Evolutionary conservation across 2,113 vertebrate species (phyloP).

Genomic region (Ceyx cyanopectus): DNA sequence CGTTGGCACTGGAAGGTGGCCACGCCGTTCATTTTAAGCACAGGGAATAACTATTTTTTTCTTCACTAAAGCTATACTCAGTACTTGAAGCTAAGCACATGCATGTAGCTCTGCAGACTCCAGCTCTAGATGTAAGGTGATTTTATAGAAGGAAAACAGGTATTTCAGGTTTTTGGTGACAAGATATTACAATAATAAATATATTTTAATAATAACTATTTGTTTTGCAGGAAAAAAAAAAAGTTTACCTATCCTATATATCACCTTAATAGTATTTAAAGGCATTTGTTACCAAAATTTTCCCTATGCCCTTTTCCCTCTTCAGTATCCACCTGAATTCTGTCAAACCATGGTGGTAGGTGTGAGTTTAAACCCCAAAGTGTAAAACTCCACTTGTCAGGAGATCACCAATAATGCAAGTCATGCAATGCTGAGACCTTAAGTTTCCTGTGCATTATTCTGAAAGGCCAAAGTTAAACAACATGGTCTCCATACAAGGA

Average conservation of each 20-base stretch:
- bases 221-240: background rate
- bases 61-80: background rate
- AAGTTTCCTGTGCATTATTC: background rate
- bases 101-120: background rate
- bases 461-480: background rate
- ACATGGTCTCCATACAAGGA: background rate
- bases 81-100: background rate
- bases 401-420: background rate
- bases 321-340: background rate
- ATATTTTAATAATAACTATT: fast-evolving
- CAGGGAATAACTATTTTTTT: background rate
- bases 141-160: background rate
- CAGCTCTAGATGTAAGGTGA: background rate
- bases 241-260: background rate
- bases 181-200: background rate
- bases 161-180: background rate
- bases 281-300: background rate
- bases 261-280: background rate
- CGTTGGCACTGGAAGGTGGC: background rate
- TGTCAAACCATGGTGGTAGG: background rate
- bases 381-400: background rate
- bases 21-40: fast-evolving
- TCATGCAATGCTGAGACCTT: background rate
- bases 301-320: background rate
- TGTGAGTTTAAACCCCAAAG: background rate